phyloP scores from a whole-genome alignment of 2,888 invertebrate species.

The Exocentrus adspersus region DNA sequence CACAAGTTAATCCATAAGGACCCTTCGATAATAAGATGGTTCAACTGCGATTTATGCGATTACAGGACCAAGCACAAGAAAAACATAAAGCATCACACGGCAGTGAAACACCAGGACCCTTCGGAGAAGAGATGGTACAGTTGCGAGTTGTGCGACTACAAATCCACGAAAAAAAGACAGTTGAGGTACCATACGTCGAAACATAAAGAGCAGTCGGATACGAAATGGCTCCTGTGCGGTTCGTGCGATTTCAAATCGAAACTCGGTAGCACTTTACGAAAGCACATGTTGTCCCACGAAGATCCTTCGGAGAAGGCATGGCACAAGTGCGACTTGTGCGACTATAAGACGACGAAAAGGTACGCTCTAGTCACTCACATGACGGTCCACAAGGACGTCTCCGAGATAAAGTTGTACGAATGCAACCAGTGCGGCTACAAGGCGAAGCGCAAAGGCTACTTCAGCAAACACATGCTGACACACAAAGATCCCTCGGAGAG shows the following conservation, averaged over 20 bases:
- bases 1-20: no score
- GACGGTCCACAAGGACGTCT: neutral
- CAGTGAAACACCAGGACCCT: neutral
- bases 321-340: neutral
- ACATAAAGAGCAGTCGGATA: neutral
- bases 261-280: neutral
- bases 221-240: neutral
- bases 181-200: neutral
- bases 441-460: neutral
- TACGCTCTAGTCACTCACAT: neutral
- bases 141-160: neutral
- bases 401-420: neutral
- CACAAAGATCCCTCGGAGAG: neutral
- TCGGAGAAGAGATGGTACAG: neutral
- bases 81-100: neutral
- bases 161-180: neutral
- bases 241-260: neutral
- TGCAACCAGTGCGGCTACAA: neutral
- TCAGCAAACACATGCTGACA: neutral
- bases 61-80: neutral
- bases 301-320: neutral
- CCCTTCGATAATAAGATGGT: no score
- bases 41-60: no score
- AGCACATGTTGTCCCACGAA: neutral
- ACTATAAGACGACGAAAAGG: neutral